A percentile compares a stretch with the other conserved stretches of the same genome.
phyloP scores from a whole-genome alignment of 2,888 invertebrate genomes.

The Carterocephalus palaemon region DNA sequence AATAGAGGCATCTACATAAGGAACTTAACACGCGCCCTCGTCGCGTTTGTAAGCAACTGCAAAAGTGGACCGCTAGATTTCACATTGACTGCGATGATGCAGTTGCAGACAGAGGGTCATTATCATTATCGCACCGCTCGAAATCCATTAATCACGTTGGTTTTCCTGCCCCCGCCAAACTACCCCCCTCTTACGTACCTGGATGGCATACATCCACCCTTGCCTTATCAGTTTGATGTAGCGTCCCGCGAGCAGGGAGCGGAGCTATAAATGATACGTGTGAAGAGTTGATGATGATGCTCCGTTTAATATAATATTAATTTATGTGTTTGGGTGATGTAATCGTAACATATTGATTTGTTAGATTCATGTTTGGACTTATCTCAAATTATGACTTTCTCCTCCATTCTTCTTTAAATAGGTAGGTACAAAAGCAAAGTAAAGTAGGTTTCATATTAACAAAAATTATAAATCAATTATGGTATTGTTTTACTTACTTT shows the following conservation, averaged over 20 bases:
- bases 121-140: conserved; percentile 69
- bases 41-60: conserved; percentile 46
- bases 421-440: no score
- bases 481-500: no score
- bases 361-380: no score
- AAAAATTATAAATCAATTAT: no score
- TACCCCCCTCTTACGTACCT: conserved; percentile 54
- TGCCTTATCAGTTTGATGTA: conserved; percentile 72
- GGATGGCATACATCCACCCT: conserved; percentile 76
- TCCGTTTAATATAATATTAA: conserved; percentile 14
- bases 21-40: conserved; percentile 33
- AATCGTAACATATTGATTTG: conserved; percentile 2
- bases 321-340: conserved; percentile 1
- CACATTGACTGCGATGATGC: conserved; percentile 69
- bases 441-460: no score
- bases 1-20: conserved; percentile 31
- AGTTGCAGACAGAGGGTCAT: conserved; percentile 66
- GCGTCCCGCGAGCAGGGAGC: conserved; percentile 55
- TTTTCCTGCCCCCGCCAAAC: conserved; percentile 51
- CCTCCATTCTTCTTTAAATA: no score
- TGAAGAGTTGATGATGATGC: conserved; percentile 33
- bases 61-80: conserved; percentile 51
- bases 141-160: conserved; percentile 76
- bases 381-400: no score
- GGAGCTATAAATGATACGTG: conserved; percentile 51